phyloP scores from a whole-genome alignment of 2,797 vertebrate genomes.

The Channallabes apus region DNA sequence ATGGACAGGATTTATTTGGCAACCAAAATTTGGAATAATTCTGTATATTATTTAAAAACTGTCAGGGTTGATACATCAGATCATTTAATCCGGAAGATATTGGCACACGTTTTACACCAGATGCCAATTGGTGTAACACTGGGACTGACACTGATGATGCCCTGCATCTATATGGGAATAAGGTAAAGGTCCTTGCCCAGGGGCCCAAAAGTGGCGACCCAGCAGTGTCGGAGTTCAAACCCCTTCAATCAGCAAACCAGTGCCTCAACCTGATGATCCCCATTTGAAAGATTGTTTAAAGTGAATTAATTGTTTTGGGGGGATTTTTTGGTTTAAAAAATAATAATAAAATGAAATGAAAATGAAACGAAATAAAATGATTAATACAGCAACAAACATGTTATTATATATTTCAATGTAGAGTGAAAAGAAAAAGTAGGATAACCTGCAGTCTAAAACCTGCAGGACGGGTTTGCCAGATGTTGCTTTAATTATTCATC shows the following conservation, averaged over 20 bases:
- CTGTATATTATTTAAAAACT: neutral
- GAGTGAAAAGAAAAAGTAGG: neutral
- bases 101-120: too few relatives aligned
- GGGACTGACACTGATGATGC: too few relatives aligned
- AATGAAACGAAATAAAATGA: neutral
- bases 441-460: neutral
- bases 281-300: neutral
- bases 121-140: too few relatives aligned
- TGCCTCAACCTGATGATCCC: too few relatives aligned
- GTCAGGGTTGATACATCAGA: too few relatives aligned
- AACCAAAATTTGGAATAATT: neutral
- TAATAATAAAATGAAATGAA: neutral
- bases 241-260: too few relatives aligned
- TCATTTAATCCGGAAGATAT: too few relatives aligned
- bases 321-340: neutral
- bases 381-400: neutral
- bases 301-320: neutral
- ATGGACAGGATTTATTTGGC: neutral
- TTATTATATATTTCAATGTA: too few relatives aligned
- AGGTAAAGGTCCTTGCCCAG: too few relatives aligned
- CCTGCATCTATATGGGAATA: too few relatives aligned
- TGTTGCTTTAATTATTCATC: neutral
- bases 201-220: too few relatives aligned
- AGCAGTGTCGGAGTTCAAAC: too few relatives aligned
- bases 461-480: neutral